These are phyloP conservation scores for Probaryconus sp. DNA, from an alignment of 1,140 invertebrate species.

Conservation along the genomic window DNA sequence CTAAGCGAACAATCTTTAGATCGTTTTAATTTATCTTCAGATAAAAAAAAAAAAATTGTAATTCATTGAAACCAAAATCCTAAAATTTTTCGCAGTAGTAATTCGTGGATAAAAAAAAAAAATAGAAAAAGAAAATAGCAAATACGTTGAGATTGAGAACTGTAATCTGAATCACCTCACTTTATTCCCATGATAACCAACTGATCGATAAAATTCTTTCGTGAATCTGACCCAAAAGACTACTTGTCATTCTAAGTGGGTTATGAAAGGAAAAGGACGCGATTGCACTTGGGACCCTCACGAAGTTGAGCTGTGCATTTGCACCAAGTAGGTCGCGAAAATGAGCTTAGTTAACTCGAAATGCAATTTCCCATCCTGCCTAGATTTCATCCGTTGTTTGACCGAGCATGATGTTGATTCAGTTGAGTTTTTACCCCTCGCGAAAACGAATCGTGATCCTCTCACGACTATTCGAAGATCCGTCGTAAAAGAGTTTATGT, in stretches of 20 bases:
- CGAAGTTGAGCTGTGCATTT: not conserved
- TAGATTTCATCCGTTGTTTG: constrained; percentile 11
- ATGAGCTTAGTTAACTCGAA: constrained; percentile 27
- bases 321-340: constrained; percentile 16
- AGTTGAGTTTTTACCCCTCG: not conserved
- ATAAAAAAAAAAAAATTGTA: too few species aligned
- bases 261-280: not conserved
- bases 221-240: not conserved
- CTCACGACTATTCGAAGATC: constrained; percentile 9
- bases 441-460: constrained; percentile 2
- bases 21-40: too few species aligned
- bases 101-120: too few species aligned
- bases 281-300: not conserved
- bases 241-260: constrained; percentile 17
- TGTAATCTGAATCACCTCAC: too few species aligned
- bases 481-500: constrained; percentile 31
- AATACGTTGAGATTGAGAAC: too few species aligned
- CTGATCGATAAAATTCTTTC: too few species aligned
- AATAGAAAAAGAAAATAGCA: too few species aligned
- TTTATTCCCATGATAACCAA: too few species aligned
- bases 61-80: too few species aligned
- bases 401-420: constrained; percentile 6
- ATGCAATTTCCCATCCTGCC: constrained; percentile 15
- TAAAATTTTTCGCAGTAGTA: too few species aligned
- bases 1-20: too few species aligned